These are phyloP conservation scores for Sebastes nivosus DNA, from an alignment of 2,797 vertebrate species.

Conservation along the genomic window DNA sequence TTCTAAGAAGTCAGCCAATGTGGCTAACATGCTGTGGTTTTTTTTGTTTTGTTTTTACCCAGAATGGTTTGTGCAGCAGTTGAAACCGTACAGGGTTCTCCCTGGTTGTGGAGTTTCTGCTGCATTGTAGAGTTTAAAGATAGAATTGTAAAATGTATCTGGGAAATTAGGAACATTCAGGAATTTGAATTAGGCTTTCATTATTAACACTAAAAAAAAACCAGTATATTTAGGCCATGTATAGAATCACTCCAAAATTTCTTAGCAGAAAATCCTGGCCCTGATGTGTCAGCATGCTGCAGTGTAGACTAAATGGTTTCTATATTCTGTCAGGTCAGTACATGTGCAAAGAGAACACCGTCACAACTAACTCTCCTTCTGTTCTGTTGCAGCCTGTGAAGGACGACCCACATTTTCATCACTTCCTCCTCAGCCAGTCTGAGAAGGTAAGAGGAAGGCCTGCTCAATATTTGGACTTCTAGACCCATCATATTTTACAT, in stretches of 20 bases:
- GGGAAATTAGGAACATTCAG: background rate
- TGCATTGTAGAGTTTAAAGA: too few species aligned
- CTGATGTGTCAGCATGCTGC: background rate
- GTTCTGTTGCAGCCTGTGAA: constrained; percentile 91
- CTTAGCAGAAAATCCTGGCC: background rate
- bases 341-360: constrained; percentile 34
- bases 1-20: background rate
- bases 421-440: constrained; percentile 97
- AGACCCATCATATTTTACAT: too few species aligned
- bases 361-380: constrained; percentile 65
- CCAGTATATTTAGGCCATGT: background rate
- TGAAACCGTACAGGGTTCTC: background rate
- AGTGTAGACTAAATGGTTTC: background rate
- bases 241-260: background rate
- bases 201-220: background rate
- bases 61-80: background rate
- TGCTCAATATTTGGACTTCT: background rate
- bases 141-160: background rate
- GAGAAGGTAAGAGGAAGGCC: constrained; percentile 89
- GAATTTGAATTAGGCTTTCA: background rate
- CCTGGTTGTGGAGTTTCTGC: too few species aligned
- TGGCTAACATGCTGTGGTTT: background rate
- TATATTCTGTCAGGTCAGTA: background rate
- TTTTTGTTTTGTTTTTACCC: background rate
- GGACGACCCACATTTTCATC: constrained; percentile 97